Percentiles rank a stretch among this genome's conserved stretches.
These are phyloP conservation scores for Urechis unicinctus DNA, from an alignment of 2,888 invertebrate genomes.

Conservation along the genomic window DNA sequence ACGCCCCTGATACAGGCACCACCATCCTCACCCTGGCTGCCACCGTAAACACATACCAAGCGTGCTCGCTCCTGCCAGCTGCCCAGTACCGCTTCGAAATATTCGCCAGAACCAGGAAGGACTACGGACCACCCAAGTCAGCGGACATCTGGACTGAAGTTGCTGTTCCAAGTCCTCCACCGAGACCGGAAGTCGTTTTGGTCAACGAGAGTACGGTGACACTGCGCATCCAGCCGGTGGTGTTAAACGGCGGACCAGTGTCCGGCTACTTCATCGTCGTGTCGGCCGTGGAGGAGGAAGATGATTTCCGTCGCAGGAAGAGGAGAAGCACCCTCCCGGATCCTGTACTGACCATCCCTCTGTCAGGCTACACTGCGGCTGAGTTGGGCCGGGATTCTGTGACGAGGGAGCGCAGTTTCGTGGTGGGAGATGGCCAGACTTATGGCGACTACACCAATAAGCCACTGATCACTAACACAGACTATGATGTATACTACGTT, in stretches of 20 bases:
- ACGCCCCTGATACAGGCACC: not conserved
- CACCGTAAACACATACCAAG: constrained; percentile 22
- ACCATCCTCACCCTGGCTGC: not conserved
- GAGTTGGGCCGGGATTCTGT: constrained; percentile 55
- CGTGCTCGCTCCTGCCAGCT: constrained; percentile 63
- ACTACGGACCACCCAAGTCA: constrained; percentile 55
- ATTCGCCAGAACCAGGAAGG: constrained; percentile 45
- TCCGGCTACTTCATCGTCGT: constrained; percentile 67
- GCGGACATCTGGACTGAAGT: constrained; percentile 65
- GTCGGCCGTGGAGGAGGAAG: constrained; percentile 52
- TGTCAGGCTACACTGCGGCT: constrained; percentile 64
- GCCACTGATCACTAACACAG: constrained; percentile 60
- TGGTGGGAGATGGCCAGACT: constrained; percentile 67
- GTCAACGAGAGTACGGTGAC: constrained; percentile 61
- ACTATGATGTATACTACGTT: constrained; percentile 64
- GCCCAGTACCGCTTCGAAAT: constrained; percentile 64
- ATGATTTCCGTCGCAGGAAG: not conserved
- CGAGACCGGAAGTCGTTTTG: constrained; percentile 61
- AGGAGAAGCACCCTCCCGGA: constrained; percentile 11
- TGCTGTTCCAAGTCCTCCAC: constrained; percentile 63
- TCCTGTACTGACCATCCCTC: constrained; percentile 56
- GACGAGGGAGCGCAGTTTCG: constrained; percentile 59
- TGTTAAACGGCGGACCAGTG: constrained; percentile 73
- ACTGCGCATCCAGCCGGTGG: constrained; percentile 63
- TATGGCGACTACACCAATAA: constrained; percentile 74